These are phyloP conservation scores for Sminthurides aquaticus DNA, from an alignment of 2,888 invertebrate species.

Conservation along the genomic window DNA sequence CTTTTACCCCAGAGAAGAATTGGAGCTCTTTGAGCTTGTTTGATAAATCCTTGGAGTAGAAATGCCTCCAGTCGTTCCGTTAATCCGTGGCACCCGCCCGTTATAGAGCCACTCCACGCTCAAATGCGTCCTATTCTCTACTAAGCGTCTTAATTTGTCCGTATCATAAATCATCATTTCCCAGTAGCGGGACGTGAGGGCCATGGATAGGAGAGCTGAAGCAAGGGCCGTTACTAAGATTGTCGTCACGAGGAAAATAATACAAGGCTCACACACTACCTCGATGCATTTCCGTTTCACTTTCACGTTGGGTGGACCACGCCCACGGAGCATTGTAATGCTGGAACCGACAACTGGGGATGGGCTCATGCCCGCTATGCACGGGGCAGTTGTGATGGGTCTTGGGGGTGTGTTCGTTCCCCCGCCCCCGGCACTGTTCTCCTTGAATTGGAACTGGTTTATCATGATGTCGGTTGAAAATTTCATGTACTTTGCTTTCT, in stretches of 20 bases:
- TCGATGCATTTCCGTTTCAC: slow-evolving; percentile 46
- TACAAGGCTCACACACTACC: slow-evolving; percentile 54
- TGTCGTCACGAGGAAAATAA: slow-evolving; percentile 56
- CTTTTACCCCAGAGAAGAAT: neutral
- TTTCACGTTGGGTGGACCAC: slow-evolving; percentile 17
- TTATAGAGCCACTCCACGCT: slow-evolving; percentile 66
- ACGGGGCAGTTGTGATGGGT: neutral
- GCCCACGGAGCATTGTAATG: slow-evolving; percentile 8
- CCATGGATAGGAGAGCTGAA: slow-evolving; percentile 71
- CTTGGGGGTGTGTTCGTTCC: neutral
- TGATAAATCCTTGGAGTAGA: neutral
- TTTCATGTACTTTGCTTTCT: neutral
- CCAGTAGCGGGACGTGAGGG: slow-evolving; percentile 87
- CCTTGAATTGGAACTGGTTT: neutral
- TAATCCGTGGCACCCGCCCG: slow-evolving; percentile 61
- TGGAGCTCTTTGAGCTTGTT: slow-evolving; percentile 33
- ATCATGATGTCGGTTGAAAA: slow-evolving; percentile 5
- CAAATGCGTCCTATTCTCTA: slow-evolving; percentile 37
- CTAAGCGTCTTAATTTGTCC: slow-evolving; percentile 53
- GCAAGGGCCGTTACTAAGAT: slow-evolving; percentile 64
- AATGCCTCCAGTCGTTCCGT: slow-evolving; percentile 45
- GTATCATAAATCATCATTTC: slow-evolving; percentile 77
- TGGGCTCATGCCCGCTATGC: neutral
- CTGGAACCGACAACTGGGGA: neutral
- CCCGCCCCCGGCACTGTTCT: neutral